Conservation (phyloP, 2,888 invertebrate genomes). For the Drosophila pseudotalamancana region DNA sequence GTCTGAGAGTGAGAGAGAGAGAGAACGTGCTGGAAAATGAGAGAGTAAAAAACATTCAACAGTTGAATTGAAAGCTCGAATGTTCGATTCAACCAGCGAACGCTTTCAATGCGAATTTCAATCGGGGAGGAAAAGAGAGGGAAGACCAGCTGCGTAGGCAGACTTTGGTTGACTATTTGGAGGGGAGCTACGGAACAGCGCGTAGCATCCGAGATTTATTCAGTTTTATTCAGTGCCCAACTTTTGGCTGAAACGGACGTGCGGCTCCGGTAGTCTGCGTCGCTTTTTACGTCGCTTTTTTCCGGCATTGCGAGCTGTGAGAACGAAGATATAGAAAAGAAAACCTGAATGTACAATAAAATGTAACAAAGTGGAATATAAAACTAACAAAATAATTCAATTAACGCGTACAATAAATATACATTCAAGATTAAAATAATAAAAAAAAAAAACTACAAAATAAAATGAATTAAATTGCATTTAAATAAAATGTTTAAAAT, state of each 20-base stretch:
- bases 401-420: background rate
- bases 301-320: slow-evolving; percentile 6
- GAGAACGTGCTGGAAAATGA: slow-evolving; percentile 1
- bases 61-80: slow-evolving; percentile 45
- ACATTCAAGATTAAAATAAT: background rate
- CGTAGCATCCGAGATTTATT: slow-evolving; percentile 80
- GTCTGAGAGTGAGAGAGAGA: background rate
- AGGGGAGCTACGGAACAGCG: slow-evolving; percentile 41
- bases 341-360: too few relatives aligned
- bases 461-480: too few relatives aligned
- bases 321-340: slow-evolving; percentile 2
- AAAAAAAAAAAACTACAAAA: background rate
- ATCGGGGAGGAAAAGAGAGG: slow-evolving; percentile 2
- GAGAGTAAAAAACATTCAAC: slow-evolving; percentile 55
- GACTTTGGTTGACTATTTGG: slow-evolving; percentile 47
- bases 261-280: slow-evolving; percentile 36
- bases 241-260: slow-evolving; percentile 83
- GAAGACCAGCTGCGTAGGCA: slow-evolving; percentile 23
- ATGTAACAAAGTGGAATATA: too few relatives aligned
- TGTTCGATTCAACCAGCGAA: slow-evolving; percentile 45
- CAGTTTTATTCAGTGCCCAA: slow-evolving; percentile 83
- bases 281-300: slow-evolving; percentile 20
- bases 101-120: slow-evolving; percentile 61
- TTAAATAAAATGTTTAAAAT: too few relatives aligned
- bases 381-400: slow-evolving; percentile 6